Evolutionary conservation across 92 coral and sea anemone genomes (phyloP), one percentile per base, ranked within the genome.

Genomic region (Palythoa heliodiscus): DNA sequence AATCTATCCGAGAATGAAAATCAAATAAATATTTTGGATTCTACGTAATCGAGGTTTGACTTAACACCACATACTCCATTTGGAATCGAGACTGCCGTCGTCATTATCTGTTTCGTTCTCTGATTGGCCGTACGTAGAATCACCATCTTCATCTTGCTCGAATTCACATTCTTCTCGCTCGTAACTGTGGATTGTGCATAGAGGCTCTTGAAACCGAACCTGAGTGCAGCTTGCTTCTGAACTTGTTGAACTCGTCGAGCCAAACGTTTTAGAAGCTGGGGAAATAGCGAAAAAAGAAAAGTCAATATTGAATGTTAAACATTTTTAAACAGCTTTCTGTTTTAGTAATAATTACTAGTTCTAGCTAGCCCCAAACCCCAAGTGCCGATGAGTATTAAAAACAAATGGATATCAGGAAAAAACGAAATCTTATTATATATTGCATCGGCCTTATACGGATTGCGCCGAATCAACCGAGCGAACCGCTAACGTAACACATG

Each of bases 141-240:
- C 13, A 43, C 0, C 5, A 11, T 14, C 66, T 1, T 64, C 78
- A 61, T 89, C 84, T 15, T 93, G 83, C 77, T 88, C 93, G 79
- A 92, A 86, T 73, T 94, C 93, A 72, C 91, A 92, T 57, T 90
- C 93, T 70, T 94, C 98, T 57, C 82, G 87, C 78, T 83, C 92
- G 89, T 94, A 94, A 72, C 91, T 93, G 87, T 94, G 98, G 70
- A 94, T 86, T 29, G 95, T 94, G 83, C 98, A 94, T 67, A 94
- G 92, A 58, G 98, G 98, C 69, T 92, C 95, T 87, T 94, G 98
- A 87, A 94, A 94, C 57, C 98, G 86, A 88, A 94, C 98, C 70
- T 93, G 95, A 70, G 86, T 93, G 11, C 87, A 88, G 63, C 97
- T 93, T 87, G 92, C 83, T 66, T 87, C 93, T 13, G 95, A 91